Percentiles rank a stretch among this genome's conserved stretches.
Evolutionary conservation across 2,113 vertebrate species (phyloP).

Genomic region (Astur gentilis): DNA sequence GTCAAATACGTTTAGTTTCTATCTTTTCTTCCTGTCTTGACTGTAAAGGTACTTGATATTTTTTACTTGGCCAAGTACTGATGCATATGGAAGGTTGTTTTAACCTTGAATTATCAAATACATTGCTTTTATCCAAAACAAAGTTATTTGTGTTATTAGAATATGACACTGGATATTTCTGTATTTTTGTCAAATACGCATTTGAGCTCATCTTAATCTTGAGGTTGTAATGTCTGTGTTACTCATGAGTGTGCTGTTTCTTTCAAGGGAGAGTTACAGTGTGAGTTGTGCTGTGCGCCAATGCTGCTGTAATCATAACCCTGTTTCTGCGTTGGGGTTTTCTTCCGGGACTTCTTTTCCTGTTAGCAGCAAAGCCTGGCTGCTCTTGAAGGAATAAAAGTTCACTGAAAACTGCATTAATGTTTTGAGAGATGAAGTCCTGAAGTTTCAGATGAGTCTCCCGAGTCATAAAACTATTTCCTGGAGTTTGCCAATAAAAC

Average conservation of each 20-base stretch:
- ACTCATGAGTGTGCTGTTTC: background rate
- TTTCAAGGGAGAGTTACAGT: background rate
- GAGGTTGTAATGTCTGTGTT: background rate
- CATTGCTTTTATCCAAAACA: conserved; percentile 14
- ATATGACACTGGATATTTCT: background rate
- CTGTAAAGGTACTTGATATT: background rate
- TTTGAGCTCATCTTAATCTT: background rate
- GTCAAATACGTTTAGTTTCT: background rate
- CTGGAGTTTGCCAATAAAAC: background rate
- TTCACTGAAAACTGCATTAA: background rate
- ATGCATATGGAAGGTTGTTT: background rate
- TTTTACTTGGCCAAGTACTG: background rate
- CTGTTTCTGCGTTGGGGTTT: background rate
- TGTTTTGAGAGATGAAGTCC: background rate
- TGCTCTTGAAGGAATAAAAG: background rate
- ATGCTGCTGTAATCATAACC: background rate
- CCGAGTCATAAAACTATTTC: background rate
- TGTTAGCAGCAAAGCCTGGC: background rate
- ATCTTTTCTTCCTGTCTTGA: background rate
- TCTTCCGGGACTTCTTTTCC: background rate
- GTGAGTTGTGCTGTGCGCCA: background rate
- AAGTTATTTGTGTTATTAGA: background rate
- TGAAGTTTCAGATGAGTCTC: background rate
- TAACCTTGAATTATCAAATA: background rate
- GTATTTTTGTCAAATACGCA: conserved; percentile 29